Conservation (phyloP, 2,113 vertebrate genomes). For the Chascanopsetta lugubris region DNA sequence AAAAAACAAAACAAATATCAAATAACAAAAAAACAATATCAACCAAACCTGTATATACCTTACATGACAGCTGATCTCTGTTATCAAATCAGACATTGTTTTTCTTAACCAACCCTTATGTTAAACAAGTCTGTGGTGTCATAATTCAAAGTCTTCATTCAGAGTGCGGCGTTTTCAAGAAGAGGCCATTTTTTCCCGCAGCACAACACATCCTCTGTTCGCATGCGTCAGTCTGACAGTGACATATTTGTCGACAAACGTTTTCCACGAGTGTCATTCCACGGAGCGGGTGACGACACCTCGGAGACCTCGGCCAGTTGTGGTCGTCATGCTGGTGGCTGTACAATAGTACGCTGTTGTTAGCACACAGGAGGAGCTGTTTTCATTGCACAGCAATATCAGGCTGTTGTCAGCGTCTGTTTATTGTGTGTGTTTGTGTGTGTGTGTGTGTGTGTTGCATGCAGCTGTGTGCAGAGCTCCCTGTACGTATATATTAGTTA, state of each 20-base stretch:
- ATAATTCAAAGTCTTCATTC: neutral
- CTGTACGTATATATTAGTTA: constrained; percentile 30
- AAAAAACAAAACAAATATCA: too few relatives aligned
- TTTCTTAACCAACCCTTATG: neutral
- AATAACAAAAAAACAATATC: too few relatives aligned
- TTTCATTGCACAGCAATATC: constrained; percentile 71
- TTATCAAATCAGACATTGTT: neutral
- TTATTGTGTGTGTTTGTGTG: constrained; percentile 46
- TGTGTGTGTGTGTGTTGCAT: constrained; percentile 38
- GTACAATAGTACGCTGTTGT: constrained; percentile 76
- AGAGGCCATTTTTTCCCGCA: constrained; percentile 13
- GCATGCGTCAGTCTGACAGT: constrained; percentile 42
- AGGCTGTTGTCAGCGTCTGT: constrained; percentile 41
- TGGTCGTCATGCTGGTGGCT: constrained; percentile 59
- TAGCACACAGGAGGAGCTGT: constrained; percentile 73
- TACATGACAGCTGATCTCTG: neutral
- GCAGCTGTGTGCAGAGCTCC: constrained; percentile 57
- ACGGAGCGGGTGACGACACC: constrained; percentile 68
- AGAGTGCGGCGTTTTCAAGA: constrained; percentile 16
- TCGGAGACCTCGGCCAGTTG: constrained; percentile 45
- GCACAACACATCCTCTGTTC: constrained; percentile 49
- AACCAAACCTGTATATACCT: neutral
- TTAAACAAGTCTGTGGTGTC: neutral
- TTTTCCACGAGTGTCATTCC: constrained; percentile 36
- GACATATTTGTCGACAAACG: constrained; percentile 40